A percentile compares a stretch with the other conserved stretches of the same genome.
phyloP scores from a whole-genome alignment of 2,888 invertebrate species.

The Hyppa rectilinea region DNA sequence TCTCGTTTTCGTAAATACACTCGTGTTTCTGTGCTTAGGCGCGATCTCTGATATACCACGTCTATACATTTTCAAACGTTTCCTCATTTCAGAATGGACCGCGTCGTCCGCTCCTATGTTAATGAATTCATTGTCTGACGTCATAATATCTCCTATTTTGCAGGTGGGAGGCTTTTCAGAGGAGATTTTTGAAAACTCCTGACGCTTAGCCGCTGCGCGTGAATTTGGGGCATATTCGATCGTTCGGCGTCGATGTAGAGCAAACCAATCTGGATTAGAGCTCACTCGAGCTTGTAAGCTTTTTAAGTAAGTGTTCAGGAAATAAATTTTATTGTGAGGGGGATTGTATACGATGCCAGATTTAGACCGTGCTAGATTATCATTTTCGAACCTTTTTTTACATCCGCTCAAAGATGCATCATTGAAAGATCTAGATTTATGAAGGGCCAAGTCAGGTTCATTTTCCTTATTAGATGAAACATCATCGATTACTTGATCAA shows the following conservation, averaged over 20 bases:
- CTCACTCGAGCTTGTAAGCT: constrained; percentile 85
- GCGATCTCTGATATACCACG: constrained; percentile 88
- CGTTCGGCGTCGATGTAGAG: constrained; percentile 79
- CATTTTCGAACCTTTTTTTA: constrained; percentile 69
- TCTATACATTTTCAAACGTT: constrained; percentile 88
- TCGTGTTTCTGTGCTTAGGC: constrained; percentile 72
- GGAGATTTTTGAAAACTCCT: constrained; percentile 73
- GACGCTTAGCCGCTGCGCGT: constrained; percentile 67
- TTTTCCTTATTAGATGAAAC: constrained; percentile 74
- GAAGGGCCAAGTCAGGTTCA: constrained; percentile 73
- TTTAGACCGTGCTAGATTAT: constrained; percentile 81
- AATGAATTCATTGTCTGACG: constrained; percentile 84
- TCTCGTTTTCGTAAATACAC: constrained; percentile 79
- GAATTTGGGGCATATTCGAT: constrained; percentile 75
- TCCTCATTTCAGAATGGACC: constrained; percentile 87
- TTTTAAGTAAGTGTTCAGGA: constrained; percentile 89
- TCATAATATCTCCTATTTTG: constrained; percentile 77
- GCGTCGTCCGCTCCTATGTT: constrained; percentile 85
- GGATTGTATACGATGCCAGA: constrained; percentile 82
- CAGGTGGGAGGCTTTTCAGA: constrained; percentile 71
- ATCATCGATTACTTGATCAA: constrained; percentile 69
- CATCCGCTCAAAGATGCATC: constrained; percentile 74
- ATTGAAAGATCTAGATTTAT: constrained; percentile 86
- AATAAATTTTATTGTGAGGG: constrained; percentile 87
- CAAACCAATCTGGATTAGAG: constrained; percentile 86